Evolutionary conservation across 2,113 vertebrate genomes (phyloP), one percentile per base, ranked within the genome.

Genomic region (Caloenas nicobarica): DNA sequence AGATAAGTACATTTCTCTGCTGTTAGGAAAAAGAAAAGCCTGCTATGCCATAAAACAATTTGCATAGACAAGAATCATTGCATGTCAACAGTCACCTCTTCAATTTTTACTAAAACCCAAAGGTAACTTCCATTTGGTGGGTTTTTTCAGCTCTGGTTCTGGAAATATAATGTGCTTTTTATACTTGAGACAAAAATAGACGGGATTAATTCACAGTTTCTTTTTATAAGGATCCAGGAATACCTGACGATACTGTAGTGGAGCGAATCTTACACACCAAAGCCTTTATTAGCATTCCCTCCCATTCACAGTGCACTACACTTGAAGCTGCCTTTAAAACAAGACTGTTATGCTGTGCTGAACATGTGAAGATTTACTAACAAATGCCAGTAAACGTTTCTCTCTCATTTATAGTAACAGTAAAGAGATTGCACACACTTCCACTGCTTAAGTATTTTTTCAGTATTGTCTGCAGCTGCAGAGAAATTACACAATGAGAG

Each of bases 381-480:
- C 48, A 89, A 95, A 74, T 34, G 29, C 8, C 58, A 73, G 46
- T 68, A 90, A 88, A 81, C 40, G 36, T 89, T 95, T 95, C 76
- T 65, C 54, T n/a, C 50, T 91, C 65, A 66, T 34, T 64, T 90
- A 85, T 42, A 58, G 31, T 81, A 92, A 76, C 34, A 16, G 74
- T 16, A 91, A 81, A 92, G 69, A 89, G 71, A 95, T 48, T 72
- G 72, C 81, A 95, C 84, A n/a, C 38, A 77, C 60, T 91, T 57
- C 81, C 31, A 4, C 82, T 82, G 64, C 61, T 94, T 80, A 80
- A 88, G 65, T 89, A 54, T 42, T 65, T 78, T 57, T 65, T 56
- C 18, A 21, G 24, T 86, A 76, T 58, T 31, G 18, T 72, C 46
- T 61, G 48, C 73, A 73, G 53, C 85, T 89, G 29, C 46, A 74